Evolutionary conservation across 2,888 invertebrate species (phyloP).

Genomic region (Polyommatus icarus): DNA sequence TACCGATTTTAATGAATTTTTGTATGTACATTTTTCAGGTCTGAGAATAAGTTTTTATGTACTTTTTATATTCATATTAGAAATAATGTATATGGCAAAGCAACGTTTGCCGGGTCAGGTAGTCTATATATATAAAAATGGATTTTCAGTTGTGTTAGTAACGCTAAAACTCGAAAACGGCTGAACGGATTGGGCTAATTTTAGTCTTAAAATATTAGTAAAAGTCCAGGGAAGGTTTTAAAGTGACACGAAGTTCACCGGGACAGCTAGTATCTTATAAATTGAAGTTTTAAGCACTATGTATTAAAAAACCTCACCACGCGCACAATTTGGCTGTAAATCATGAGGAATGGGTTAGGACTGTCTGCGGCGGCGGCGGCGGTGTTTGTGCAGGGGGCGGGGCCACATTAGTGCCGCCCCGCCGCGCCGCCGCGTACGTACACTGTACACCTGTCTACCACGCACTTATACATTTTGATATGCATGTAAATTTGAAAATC

Average conservation of each 20-base stretch:
- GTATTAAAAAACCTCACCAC: neutral
- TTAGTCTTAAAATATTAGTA: no score
- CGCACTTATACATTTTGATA: neutral
- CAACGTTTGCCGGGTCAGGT: neutral
- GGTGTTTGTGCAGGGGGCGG: conserved; percentile 48
- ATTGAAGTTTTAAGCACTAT: neutral
- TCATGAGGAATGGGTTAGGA: conserved; percentile 2
- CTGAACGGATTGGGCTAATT: no score
- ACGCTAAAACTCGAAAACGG: no score
- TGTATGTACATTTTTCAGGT: no score
- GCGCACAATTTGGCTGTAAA: neutral
- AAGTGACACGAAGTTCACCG: no score
- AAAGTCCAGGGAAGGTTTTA: no score
- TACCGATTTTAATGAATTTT: no score
- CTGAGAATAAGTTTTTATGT: no score
- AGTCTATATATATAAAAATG: no score
- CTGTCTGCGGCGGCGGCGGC: conserved; percentile 12
- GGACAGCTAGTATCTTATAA: neutral
- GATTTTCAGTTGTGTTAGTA: no score
- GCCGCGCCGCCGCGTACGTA: conserved; percentile 42
- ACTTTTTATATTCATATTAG: no score
- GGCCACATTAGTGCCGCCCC: conserved; percentile 68
- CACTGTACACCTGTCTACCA: neutral
- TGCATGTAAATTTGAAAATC: neutral
- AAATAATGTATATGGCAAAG: neutral